These are phyloP conservation scores for Ectropis crepuscularia DNA, from an alignment of 2,888 invertebrate genomes.

Conservation along the genomic window DNA sequence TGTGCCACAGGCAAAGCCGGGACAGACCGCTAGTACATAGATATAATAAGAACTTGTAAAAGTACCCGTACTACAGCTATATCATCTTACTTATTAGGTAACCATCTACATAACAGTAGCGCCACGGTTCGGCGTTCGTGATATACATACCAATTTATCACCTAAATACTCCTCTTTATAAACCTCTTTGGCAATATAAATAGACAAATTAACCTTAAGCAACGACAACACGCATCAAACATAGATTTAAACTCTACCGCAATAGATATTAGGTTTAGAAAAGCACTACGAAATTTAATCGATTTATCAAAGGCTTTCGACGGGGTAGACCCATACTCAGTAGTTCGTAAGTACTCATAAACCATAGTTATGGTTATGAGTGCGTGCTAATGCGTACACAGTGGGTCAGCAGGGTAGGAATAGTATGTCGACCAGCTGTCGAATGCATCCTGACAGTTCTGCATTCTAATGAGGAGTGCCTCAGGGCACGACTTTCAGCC, in stretches of 20 bases:
- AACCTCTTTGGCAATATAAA: constrained; percentile 51
- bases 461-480: constrained; percentile 65
- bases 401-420: constrained; percentile 70
- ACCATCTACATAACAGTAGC: constrained; percentile 55
- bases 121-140: constrained; percentile 49
- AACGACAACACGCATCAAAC: constrained; percentile 5
- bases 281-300: constrained; percentile 13
- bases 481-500: constrained; percentile 28
- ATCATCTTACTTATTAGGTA: constrained; percentile 58
- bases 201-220: constrained; percentile 55
- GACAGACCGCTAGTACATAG: no score
- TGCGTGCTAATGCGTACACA: constrained; percentile 65
- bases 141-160: constrained; percentile 46
- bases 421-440: constrained; percentile 55
- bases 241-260: constrained; percentile 40
- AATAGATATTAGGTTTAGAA: constrained; percentile 12
- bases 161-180: constrained; percentile 46
- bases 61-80: constrained; percentile 11
- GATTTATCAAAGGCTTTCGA: constrained; percentile 46
- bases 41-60: neutral
- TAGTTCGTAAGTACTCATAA: constrained; percentile 43
- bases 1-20: no score
- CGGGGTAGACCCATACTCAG: constrained; percentile 42
- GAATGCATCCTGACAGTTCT: constrained; percentile 58
- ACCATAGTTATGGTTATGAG: constrained; percentile 57